A percentile compares a stretch with the other conserved stretches of the same genome.
Evolutionary conservation across 1,140 invertebrate genomes (phyloP).

Genomic region (Drosophila busckii): DNA sequence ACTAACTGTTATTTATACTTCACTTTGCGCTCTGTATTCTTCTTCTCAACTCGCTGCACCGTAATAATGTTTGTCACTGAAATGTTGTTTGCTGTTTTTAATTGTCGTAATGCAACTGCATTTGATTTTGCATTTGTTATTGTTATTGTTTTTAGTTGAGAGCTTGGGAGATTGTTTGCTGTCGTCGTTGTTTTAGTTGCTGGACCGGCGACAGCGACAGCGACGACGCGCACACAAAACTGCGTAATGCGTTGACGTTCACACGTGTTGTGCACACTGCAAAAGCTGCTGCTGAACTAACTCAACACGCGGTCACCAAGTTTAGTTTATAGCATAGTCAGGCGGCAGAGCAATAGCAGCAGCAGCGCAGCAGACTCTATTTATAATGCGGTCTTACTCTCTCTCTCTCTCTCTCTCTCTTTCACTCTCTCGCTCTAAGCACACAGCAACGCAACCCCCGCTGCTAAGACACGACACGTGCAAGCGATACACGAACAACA

Average conservation of each 20-base stretch:
- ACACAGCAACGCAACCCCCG: constrained; percentile 12
- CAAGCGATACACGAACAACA: constrained; percentile 33
- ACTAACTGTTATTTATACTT: too few relatives aligned
- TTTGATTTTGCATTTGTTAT: constrained; percentile 4
- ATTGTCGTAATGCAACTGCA: too few relatives aligned
- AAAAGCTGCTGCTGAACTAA: constrained; percentile 68
- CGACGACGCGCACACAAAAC: constrained; percentile 50
- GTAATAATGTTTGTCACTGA: too few relatives aligned
- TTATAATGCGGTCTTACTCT: constrained; percentile 5
- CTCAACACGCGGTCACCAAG: constrained; percentile 46
- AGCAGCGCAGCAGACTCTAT: constrained; percentile 13
- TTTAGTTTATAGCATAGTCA: too few relatives aligned
- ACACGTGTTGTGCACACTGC: constrained; percentile 49
- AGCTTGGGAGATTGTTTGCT: constrained; percentile 7
- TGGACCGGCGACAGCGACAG: constrained; percentile 29
- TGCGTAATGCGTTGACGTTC: constrained; percentile 34
- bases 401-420: constrained; percentile 1
- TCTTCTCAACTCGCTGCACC: too few relatives aligned
- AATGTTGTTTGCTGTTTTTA: too few relatives aligned
- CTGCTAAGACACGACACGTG: constrained; percentile 29
- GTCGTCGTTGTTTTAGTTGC: constrained; percentile 33
- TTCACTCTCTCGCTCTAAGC: background rate
- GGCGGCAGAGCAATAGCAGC: background rate
- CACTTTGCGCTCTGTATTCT: too few relatives aligned
- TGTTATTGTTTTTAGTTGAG: constrained; percentile 12